Evolutionary conservation across 2,113 vertebrate genomes (phyloP).

Genomic region (Triplophysa tibetana): DNA sequence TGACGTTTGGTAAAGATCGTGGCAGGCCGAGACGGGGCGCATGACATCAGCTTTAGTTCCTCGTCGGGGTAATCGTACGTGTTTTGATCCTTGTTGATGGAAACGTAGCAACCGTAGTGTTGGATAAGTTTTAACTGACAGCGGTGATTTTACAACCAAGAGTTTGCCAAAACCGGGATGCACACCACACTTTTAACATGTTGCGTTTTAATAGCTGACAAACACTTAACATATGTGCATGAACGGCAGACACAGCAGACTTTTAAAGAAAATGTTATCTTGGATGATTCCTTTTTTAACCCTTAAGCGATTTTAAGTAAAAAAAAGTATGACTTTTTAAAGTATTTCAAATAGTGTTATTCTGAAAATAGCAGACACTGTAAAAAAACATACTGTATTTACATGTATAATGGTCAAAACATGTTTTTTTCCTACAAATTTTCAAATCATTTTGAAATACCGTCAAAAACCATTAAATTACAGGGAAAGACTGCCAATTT

Average conservation of each 20-base stretch:
- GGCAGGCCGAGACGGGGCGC: conserved; percentile 29
- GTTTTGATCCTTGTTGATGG: conserved; percentile 34
- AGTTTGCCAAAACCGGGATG: neutral
- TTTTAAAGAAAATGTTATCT: neutral
- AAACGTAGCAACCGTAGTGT: conserved; percentile 41
- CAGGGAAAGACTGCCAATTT: too few relatives aligned
- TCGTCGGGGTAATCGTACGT: conserved; percentile 14
- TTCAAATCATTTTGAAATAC: too few relatives aligned
- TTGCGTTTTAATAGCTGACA: neutral
- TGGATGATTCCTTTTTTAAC: neutral
- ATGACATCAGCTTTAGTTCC: conserved; percentile 53
- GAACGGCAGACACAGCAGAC: neutral
- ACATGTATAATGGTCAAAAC: too few relatives aligned
- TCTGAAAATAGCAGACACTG: too few relatives aligned
- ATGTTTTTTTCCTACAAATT: too few relatives aligned
- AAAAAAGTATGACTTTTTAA: too few relatives aligned
- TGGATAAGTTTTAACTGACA: conserved; percentile 55
- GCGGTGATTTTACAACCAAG: conserved; percentile 46
- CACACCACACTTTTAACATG: neutral
- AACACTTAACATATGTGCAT: neutral
- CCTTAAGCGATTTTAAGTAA: too few relatives aligned
- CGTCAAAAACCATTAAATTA: too few relatives aligned
- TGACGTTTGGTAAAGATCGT: conserved; percentile 31
- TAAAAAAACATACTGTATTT: too few relatives aligned
- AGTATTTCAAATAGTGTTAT: too few relatives aligned